These are phyloP conservation scores for Meandrusa payeni DNA, from an alignment of 2,888 invertebrate species.

Conservation along the genomic window DNA sequence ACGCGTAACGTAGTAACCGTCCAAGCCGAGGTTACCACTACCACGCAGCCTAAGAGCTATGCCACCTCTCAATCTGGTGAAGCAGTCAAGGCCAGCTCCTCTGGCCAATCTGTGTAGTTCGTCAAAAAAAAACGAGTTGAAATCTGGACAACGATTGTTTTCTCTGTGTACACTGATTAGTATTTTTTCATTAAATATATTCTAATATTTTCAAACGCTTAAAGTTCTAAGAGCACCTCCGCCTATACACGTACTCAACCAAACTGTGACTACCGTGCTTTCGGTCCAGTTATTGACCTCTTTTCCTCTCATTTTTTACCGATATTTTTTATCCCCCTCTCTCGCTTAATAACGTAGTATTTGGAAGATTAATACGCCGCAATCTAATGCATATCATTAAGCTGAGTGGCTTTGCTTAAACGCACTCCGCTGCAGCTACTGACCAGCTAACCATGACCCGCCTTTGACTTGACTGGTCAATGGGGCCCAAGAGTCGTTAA, in stretches of 20 bases:
- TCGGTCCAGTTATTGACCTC: slow-evolving; percentile 73
- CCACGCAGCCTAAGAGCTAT: too few species aligned
- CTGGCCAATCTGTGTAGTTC: too few species aligned
- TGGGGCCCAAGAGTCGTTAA: too few species aligned
- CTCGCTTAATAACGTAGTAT: slow-evolving; percentile 60
- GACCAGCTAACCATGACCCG: slow-evolving; percentile 27
- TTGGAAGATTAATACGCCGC: slow-evolving; percentile 64
- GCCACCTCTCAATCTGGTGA: too few species aligned
- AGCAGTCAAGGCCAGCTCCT: too few species aligned
- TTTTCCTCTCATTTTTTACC: slow-evolving; percentile 49
- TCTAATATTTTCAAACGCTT: slow-evolving; percentile 10
- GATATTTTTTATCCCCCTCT: slow-evolving; percentile 48
- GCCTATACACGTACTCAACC: slow-evolving; percentile 31
- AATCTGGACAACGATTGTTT: too few species aligned
- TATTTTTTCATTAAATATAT: not conserved
- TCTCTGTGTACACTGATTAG: too few species aligned
- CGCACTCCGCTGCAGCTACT: slow-evolving; percentile 30
- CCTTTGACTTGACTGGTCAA: too few species aligned
- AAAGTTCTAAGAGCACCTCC: slow-evolving; percentile 30
- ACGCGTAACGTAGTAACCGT: too few species aligned
- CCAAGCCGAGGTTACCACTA: too few species aligned
- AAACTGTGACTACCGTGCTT: slow-evolving; percentile 52
- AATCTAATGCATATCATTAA: slow-evolving; percentile 74
- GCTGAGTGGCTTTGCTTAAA: slow-evolving; percentile 57
- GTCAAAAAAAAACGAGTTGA: too few species aligned